Conservation (phyloP, 2,888 invertebrate species). For the Stenotaenia linearis region DNA sequence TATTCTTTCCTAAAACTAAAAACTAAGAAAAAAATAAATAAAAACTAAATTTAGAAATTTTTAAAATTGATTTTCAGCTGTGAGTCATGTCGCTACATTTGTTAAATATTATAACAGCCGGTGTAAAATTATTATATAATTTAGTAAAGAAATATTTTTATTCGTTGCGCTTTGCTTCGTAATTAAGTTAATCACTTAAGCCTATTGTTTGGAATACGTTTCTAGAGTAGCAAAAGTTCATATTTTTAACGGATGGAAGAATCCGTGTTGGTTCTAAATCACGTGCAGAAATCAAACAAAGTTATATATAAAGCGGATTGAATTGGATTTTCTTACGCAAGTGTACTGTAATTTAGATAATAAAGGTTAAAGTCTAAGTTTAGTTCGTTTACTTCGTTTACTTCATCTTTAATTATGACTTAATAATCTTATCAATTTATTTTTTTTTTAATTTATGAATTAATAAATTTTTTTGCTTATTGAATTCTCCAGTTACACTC, state of each 20-base stretch:
- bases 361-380: too few species aligned
- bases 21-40: neutral
- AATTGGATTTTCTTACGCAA: too few species aligned
- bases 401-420: neutral
- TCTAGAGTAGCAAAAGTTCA: neutral
- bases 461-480: constrained; percentile 36
- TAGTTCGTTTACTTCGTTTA: too few species aligned
- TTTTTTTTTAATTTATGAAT: neutral
- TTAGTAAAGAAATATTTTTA: too few species aligned
- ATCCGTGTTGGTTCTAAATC: too few species aligned
- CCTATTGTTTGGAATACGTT: neutral
- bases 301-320: too few species aligned
- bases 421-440: neutral
- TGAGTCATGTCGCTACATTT: too few species aligned
- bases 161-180: neutral
- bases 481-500: constrained; percentile 65
- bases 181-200: neutral
- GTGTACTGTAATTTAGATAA: too few species aligned
- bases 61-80: too few species aligned
- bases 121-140: too few species aligned
- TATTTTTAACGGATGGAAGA: neutral
- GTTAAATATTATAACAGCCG: too few species aligned
- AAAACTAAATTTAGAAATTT: neutral
- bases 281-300: too few species aligned
- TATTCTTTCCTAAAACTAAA: neutral